A percentile compares a stretch with the other conserved stretches of the same genome.
Conservation (phyloP, 2,888 invertebrate genomes). For the Ectemnius continuus region DNA sequence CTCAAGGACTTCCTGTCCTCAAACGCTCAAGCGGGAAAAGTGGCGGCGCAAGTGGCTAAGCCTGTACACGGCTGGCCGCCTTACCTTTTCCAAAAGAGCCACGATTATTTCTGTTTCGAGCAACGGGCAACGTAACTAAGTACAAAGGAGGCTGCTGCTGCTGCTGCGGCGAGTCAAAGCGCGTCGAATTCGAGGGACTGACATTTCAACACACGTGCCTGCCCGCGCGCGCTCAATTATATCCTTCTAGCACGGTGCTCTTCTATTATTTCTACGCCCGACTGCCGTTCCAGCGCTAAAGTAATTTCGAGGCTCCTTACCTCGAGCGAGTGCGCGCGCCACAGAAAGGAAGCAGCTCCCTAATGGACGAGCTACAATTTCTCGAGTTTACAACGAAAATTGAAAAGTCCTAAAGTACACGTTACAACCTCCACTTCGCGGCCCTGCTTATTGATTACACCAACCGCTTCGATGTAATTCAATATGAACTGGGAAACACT, state of each 20-base stretch:
- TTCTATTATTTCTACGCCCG: slow-evolving; percentile 19
- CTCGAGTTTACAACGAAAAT: too few species aligned
- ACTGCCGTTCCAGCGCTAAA: slow-evolving; percentile 14
- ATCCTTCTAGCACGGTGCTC: slow-evolving; percentile 10
- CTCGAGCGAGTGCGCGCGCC: not conserved
- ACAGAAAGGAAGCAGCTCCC: not conserved
- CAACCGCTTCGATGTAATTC: too few species aligned
- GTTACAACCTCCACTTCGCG: too few species aligned
- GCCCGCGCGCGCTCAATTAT: slow-evolving; percentile 30
- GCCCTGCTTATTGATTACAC: too few species aligned
- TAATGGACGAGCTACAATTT: too few species aligned
- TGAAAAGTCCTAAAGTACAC: too few species aligned
- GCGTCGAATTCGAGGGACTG: slow-evolving; percentile 27
- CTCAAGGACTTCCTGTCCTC: too few species aligned
- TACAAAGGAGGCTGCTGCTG: slow-evolving; percentile 25
- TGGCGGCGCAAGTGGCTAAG: too few species aligned
- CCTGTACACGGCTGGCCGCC: too few species aligned
- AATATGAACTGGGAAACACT: too few species aligned
- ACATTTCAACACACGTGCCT: not conserved
- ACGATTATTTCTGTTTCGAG: slow-evolving; percentile 29
- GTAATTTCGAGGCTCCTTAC: slow-evolving; percentile 4
- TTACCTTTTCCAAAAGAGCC: too few species aligned
- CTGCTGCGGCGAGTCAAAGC: slow-evolving; percentile 22
- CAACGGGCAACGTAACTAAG: slow-evolving; percentile 27
- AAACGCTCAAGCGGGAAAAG: too few species aligned